phyloP scores from a whole-genome alignment of 2,888 invertebrate genomes.

The Latrodectus elegans region DNA sequence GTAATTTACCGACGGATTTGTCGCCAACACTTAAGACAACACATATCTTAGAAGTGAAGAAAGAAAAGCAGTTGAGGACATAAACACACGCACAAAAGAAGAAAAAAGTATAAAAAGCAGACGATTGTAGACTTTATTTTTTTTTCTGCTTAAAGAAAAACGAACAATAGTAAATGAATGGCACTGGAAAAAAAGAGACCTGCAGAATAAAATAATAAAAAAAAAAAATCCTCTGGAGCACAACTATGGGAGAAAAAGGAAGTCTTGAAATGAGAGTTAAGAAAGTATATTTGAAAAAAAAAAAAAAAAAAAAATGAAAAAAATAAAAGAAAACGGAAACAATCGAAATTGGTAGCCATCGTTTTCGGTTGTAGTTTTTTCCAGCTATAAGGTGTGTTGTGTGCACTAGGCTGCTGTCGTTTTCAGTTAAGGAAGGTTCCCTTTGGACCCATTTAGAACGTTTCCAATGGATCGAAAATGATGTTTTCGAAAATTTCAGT shows the following conservation, averaged over 20 bases:
- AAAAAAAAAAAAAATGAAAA: slow-evolving; percentile 20
- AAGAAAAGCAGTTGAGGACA: not conserved
- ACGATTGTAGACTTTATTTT: too few species aligned
- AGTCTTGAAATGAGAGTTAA: slow-evolving; percentile 28
- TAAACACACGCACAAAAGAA: too few species aligned
- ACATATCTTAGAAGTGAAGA: not conserved
- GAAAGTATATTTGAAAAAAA: slow-evolving; percentile 13
- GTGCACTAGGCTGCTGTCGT: slow-evolving; percentile 4
- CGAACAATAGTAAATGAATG: slow-evolving; percentile 51
- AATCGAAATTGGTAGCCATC: slow-evolving; percentile 67
- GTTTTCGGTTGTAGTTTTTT: slow-evolving; percentile 31
- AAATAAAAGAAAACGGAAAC: slow-evolving; percentile 19
- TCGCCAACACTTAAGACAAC: not conserved
- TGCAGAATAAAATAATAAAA: slow-evolving; percentile 10
- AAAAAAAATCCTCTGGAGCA: not conserved
- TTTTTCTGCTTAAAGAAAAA: not conserved
- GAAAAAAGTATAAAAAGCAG: too few species aligned
- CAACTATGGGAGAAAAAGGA: not conserved
- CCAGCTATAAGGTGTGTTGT: slow-evolving; percentile 22
- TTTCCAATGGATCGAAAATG: slow-evolving; percentile 67
- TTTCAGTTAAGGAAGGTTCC: slow-evolving; percentile 53
- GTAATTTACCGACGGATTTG: not conserved
- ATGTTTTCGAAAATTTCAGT: slow-evolving; percentile 64
- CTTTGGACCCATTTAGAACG: slow-evolving; percentile 63
- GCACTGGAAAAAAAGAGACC: not conserved